Evolutionary conservation across 2,797 vertebrate species (phyloP), one percentile per base, ranked within the genome.

Genomic region (Silurus aristotelis): DNA sequence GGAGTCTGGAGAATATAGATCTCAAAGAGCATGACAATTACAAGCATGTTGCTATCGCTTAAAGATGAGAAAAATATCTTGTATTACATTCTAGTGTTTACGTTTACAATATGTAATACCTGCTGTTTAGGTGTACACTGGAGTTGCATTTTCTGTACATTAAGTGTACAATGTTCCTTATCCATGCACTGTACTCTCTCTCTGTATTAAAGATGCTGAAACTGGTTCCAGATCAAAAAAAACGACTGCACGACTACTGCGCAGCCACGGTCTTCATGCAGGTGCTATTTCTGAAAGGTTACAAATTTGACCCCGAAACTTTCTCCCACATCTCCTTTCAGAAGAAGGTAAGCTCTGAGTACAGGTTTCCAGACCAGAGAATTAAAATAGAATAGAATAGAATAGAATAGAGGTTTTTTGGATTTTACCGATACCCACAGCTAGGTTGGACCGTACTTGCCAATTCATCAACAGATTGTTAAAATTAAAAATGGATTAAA

Each of bases 281-380:
- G 25, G 85, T 94, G 85, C 93, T 97, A n/a, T 90, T 90, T 58
- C 19, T 87, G 17, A 87, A 78, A 0, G 95, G 94, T 80, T 97
- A 97, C 31, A 87, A 87, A 31, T 97, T 97, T 78, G 83, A 95
- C 52, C 83, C 93, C 15, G 52, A 9, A 10, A 88, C 94, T 2
- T 96, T 96, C 86, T 60, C 93, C 6, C 89, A 84, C 1, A 93
- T 97, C 0, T 84, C 89, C 81, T 97, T 97, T 91, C 95, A 96
- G 90, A 94, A 92, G 84, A 95, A 95, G 93, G 96, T 96, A 83
- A 61, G 93, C 0, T 5, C 52, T 9, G 10, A 22, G n/a, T 38
- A 75, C 25, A 2, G 6, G 38, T 38, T 38, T 38, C 4, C 38
- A 38, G 38, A 38, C 38, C 38, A 38, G 38, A 38, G 4, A 38